Evolutionary conservation across 1,140 invertebrate genomes (phyloP), one percentile per base, ranked within the genome.

Genomic region (Drosophila pandora): DNA sequence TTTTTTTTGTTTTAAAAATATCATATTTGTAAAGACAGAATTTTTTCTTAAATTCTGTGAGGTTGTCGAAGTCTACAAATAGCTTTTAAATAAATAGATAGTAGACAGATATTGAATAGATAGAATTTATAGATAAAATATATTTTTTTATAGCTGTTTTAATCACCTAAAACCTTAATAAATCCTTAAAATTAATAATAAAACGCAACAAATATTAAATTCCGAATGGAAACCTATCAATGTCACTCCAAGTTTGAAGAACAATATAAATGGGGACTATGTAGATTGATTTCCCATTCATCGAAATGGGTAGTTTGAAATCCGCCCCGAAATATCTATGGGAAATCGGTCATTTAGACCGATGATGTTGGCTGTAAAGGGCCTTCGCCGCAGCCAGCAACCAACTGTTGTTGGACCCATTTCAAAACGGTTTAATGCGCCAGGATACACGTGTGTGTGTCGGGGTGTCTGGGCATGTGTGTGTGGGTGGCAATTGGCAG

Each of bases 401-500:
- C 63, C 63, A 67, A 67, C 63, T 67, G 63, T 67, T 67, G 63
- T 67, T 28, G 47, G 45, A 41, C 9, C 60, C n/a, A 28, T 22
- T 69, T n/a, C 21, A 68, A 63, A 74, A 30, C 55, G 48, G 39
- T 52, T 47, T 48, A 57, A 50, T 74, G 59, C 60, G 25, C 37
- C 45, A 52, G 39, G 45, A 73, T 34, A 23, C 45, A 73, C 53
- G 45, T 37, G 49, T 37, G 49, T 30, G 17, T 23, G 34, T 37
- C 10, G 34, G 34, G 34, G 34, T 37, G 10, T 37, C 3, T 37
- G 34, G 2, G 3, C 12, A 37, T 30, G 41, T 22, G 17, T 23
- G 62, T 49, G 41, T 45, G 28, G 47, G 58, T 48, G 39, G 70
- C 63, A 72, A 57, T 63, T 74, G 71, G 9, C 59, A 64, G 60